A percentile compares a stretch with the other conserved stretches of the same genome.
Conservation (phyloP, 2,888 invertebrate species). For the Trachelus iudaicus region DNA sequence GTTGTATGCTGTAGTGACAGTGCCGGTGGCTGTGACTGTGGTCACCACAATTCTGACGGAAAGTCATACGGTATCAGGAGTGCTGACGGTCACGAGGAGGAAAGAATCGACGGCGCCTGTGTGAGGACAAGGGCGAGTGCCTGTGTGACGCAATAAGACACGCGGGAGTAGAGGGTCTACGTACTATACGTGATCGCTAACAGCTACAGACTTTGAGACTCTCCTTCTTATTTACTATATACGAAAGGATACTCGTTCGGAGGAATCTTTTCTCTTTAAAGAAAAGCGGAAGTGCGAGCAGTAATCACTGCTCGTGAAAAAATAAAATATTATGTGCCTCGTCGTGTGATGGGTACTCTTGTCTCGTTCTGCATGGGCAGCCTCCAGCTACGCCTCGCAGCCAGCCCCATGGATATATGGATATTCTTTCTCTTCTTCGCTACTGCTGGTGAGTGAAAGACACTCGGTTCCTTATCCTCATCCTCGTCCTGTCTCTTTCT, state of each 20-base stretch:
- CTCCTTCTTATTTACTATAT: background rate
- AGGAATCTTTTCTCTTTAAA: background rate
- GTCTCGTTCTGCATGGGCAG: conserved; percentile 18
- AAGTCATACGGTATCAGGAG: background rate
- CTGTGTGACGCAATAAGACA: background rate
- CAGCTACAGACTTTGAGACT: background rate
- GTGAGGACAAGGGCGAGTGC: background rate
- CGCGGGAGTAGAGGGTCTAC: background rate
- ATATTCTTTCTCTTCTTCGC: conserved; percentile 50
- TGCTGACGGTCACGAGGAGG: background rate
- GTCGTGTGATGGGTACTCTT: conserved; percentile 19
- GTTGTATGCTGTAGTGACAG: background rate
- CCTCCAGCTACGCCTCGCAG: conserved; percentile 33
- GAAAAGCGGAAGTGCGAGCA: background rate
- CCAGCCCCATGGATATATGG: conserved; percentile 52
- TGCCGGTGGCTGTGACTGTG: background rate
- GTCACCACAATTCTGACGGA: background rate
- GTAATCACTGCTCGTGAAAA: background rate
- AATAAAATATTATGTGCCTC: conserved; percentile 17
- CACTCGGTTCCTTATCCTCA: background rate
- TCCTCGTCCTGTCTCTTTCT: conserved; percentile 2
- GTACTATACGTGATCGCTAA: background rate
- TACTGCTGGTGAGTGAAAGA: conserved; percentile 45
- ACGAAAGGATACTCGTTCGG: background rate
- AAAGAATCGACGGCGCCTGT: background rate